These are phyloP conservation scores for Tenthredo mesomela DNA, from an alignment of 2,888 invertebrate species.

Conservation along the genomic window DNA sequence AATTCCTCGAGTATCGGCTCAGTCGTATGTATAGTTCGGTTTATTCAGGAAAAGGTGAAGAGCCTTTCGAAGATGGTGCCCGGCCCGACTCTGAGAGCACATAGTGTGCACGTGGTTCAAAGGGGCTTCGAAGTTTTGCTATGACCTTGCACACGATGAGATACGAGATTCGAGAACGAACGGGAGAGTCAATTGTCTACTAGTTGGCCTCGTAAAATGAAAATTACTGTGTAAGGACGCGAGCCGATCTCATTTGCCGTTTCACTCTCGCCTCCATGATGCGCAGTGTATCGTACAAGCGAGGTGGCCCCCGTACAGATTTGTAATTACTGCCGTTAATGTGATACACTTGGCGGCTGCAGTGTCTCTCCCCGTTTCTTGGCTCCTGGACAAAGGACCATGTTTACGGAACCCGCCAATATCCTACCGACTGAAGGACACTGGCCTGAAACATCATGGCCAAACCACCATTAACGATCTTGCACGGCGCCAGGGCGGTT, in stretches of 20 bases:
- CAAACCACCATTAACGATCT: constrained; percentile 67
- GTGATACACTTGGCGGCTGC: constrained; percentile 60
- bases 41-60: neutral
- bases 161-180: neutral
- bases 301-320: constrained; percentile 57
- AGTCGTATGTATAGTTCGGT: neutral
- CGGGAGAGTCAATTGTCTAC: constrained; percentile 33
- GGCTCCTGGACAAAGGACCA: constrained; percentile 50
- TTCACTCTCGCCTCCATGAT: neutral
- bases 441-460: constrained; percentile 60
- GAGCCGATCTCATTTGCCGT: neutral
- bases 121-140: neutral
- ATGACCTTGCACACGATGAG: neutral
- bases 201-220: constrained; percentile 38
- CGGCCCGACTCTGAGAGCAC: neutral
- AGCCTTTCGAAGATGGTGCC: neutral
- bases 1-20: constrained; percentile 26
- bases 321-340: constrained; percentile 71
- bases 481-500: constrained; percentile 69
- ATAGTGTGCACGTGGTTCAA: neutral
- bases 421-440: constrained; percentile 13
- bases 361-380: constrained; percentile 54
- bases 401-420: constrained; percentile 45
- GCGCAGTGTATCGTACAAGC: neutral
- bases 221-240: neutral